A percentile compares a stretch with the other conserved stretches of the same genome.
These are phyloP conservation scores for Hippocampus comes DNA, from an alignment of 2,113 vertebrate species.

Conservation along the genomic window DNA sequence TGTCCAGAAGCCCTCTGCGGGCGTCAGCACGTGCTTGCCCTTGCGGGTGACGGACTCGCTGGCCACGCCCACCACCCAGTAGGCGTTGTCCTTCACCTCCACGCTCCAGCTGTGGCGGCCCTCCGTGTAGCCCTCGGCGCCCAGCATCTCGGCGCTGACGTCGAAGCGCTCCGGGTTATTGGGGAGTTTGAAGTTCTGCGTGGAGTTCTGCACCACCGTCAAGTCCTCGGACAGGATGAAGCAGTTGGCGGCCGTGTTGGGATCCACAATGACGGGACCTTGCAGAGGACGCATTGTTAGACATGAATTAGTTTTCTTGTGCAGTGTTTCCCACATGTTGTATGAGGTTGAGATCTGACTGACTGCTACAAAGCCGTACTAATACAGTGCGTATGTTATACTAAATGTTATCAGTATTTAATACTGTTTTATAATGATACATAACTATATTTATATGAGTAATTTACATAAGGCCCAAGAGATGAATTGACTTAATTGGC, in stretches of 20 bases:
- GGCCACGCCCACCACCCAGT: slow-evolving; percentile 76
- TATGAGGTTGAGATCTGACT: too few relatives aligned
- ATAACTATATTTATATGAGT: too few relatives aligned
- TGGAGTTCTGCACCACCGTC: slow-evolving; percentile 63
- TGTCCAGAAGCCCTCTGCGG: slow-evolving; percentile 76
- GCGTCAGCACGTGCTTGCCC: slow-evolving; percentile 75
- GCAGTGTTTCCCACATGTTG: background rate
- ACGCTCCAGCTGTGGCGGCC: slow-evolving; percentile 74
- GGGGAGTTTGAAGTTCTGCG: slow-evolving; percentile 69
- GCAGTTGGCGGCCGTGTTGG: slow-evolving; percentile 75
- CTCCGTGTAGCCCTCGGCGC: slow-evolving; percentile 58
- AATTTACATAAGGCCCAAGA: too few relatives aligned
- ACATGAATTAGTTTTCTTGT: background rate
- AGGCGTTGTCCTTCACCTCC: slow-evolving; percentile 72
- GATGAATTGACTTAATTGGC: too few relatives aligned
- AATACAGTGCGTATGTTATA: too few relatives aligned
- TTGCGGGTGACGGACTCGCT: slow-evolving; percentile 72
- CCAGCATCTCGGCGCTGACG: slow-evolving; percentile 74
- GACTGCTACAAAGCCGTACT: too few relatives aligned
- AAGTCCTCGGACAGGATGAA: slow-evolving; percentile 74
- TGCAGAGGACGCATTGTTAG: background rate
- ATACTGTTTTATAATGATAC: too few relatives aligned
- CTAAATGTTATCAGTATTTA: too few relatives aligned
- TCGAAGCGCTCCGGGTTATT: slow-evolving; percentile 76
- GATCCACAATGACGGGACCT: slow-evolving; percentile 73